Evolutionary conservation across 2,888 invertebrate genomes (phyloP).

Genomic region (Hydrotaea cyrtoneurina): DNA sequence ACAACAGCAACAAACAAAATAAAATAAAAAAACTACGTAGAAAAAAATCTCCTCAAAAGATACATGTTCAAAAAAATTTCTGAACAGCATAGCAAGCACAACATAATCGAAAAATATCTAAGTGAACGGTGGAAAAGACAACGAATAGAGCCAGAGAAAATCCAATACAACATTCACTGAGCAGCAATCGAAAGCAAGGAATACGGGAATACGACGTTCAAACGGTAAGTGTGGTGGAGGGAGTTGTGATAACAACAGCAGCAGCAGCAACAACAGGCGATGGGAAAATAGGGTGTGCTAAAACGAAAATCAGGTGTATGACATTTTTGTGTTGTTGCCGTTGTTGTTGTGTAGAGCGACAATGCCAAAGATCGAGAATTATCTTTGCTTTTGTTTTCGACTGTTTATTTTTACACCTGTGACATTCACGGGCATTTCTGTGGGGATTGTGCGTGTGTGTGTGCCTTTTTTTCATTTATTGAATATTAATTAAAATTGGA

Average conservation of each 20-base stretch:
- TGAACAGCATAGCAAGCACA: neutral
- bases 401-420: constrained; percentile 45
- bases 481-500: neutral
- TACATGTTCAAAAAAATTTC: neutral
- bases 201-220: neutral
- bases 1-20: neutral
- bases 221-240: constrained; percentile 13
- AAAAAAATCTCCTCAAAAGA: neutral
- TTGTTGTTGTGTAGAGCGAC: neutral
- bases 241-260: neutral
- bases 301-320: constrained; percentile 56
- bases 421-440: constrained; percentile 6
- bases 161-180: neutral
- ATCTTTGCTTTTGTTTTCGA: constrained; percentile 31
- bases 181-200: constrained; percentile 11
- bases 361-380: constrained; percentile 45
- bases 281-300: constrained; percentile 53
- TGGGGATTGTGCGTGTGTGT: neutral
- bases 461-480: neutral
- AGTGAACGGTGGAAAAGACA: neutral
- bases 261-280: neutral
- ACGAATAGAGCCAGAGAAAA: neutral
- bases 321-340: neutral
- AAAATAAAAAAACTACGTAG: neutral
- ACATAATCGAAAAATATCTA: neutral